Base-by-base conservation (phyloP, 2,797 vertebrate genomes). In the Coreius guichenoti region DNA sequence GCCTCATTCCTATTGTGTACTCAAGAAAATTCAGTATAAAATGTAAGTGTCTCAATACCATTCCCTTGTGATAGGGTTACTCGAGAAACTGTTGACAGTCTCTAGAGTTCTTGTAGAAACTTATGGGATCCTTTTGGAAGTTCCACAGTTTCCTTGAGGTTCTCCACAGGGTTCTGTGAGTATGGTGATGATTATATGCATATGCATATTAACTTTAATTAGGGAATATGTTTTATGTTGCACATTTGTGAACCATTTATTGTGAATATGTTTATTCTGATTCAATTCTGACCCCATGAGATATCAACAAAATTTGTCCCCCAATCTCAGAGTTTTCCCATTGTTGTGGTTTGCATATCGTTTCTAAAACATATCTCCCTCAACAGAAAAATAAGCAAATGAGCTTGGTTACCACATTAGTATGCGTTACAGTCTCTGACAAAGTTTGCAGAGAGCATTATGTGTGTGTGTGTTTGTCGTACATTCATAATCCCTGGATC, bases 401-500 rank as follows among this genome's bases (percentile, higher is more conserved):
- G 51, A 84, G 17, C 12, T 78, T 2, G 1, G n/a, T 69, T 43
- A n/a, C 36, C 63, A 39, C n/a, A 78, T 78, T 78, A 77, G 74
- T 78, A 84, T 84, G 74, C 82, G 33, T 78, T 69, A 70, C 74
- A 78, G 74, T 43, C 74, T 80, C 54, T 39, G 68, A 72, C 56
- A 85, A 73, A 85, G 76, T 85, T 85, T 72, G 43, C 68, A 65
- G 51, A 36, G 51, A 70, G 13, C 65, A 45, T 61, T 76, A 26
- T 83, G 31, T 8, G 51, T 47, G 67, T 80, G 68, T 56, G 19
- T 19, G 33, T 76, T 58, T 80, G 33, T 77, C 33, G 7, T 63
- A 61, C 45, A 67, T 81, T 81, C 73, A 77, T 61, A 61, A 80
- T 80, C 74, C 47, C n/a, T 14, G 36, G 45, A 72, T 58, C 69